A percentile compares a stretch with the other conserved stretches of the same genome.
These are phyloP conservation scores for Hyposmocoma kahamanoa DNA, from an alignment of 1,140 invertebrate genomes.

Conservation along the genomic window DNA sequence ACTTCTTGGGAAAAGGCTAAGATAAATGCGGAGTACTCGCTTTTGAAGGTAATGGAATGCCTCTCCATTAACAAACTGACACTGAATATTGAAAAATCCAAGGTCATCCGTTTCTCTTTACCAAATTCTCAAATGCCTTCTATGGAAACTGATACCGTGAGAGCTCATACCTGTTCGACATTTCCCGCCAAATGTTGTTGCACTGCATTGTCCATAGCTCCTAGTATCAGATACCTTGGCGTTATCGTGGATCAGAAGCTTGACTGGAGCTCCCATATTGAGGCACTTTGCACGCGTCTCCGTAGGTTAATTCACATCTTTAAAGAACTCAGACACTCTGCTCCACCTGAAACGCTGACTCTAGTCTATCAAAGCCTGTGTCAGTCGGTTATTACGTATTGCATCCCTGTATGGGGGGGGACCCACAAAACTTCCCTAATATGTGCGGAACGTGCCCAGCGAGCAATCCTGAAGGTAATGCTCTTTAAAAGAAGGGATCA, in stretches of 20 bases:
- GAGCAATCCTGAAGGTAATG: neutral
- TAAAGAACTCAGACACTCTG: neutral
- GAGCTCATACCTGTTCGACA: neutral
- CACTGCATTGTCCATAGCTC: neutral
- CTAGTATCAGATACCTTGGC: neutral
- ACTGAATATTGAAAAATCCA: neutral
- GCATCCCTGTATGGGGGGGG: neutral
- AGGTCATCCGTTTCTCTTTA: neutral
- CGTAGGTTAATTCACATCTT: neutral
- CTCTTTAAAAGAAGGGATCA: neutral
- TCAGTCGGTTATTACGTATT: neutral
- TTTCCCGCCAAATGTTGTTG: neutral
- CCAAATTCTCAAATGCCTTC: neutral
- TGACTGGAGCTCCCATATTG: neutral
- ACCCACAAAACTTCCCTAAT: neutral
- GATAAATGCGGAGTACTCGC: neutral
- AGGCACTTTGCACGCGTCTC: neutral
- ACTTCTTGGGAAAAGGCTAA: neutral
- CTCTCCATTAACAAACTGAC: neutral
- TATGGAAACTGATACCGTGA: neutral
- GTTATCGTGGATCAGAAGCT: neutral
- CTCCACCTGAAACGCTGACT: neutral
- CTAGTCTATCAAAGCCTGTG: neutral
- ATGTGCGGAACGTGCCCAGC: neutral
- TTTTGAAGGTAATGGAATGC: neutral